Evolutionary conservation across 23 tunicate genomes (phyloP).

Genomic region (Clavelina lepadiformis): DNA sequence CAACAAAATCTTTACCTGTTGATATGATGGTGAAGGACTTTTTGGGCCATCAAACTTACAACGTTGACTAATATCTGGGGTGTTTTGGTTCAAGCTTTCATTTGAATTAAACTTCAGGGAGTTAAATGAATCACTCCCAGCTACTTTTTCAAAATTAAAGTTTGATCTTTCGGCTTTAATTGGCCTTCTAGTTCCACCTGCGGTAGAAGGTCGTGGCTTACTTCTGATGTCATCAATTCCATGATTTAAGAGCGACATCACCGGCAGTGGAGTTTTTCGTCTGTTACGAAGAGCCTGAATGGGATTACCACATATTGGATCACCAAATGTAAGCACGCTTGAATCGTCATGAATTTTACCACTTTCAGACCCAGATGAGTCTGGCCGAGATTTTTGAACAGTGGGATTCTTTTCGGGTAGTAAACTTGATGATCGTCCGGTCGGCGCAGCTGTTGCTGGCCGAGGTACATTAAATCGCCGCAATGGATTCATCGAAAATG

Average conservation of each 20-base stretch:
- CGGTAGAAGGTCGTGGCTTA: constrained; percentile 12
- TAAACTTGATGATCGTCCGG: neutral
- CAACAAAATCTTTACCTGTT: neutral
- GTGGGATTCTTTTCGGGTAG: constrained; percentile 1
- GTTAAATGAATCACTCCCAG: neutral
- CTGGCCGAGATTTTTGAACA: constrained; percentile 27
- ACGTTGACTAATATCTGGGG: no score
- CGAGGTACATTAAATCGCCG: constrained; percentile 4
- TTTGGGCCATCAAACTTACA: neutral
- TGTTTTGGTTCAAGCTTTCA: no score
- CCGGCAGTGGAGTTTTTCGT: constrained; percentile 25
- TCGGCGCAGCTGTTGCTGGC: constrained; percentile 38
- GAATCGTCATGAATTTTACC: constrained; percentile 58
- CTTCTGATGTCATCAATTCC: neutral
- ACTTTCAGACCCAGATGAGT: constrained; percentile 66
- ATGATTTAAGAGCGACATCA: constrained; percentile 11
- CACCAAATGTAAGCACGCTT: constrained; percentile 74
- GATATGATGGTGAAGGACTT: neutral
- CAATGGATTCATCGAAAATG: constrained; percentile 10
- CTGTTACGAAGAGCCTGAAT: constrained; percentile 55
- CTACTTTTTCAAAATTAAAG: neutral
- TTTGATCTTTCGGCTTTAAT: neutral
- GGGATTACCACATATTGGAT: constrained; percentile 79
- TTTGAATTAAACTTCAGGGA: no score
- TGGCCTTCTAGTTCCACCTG: constrained; percentile 7